Percentiles rank a stretch among this genome's conserved stretches.
Conservation (phyloP, 2,797 vertebrate genomes). For the Enteromius radiatus region DNA sequence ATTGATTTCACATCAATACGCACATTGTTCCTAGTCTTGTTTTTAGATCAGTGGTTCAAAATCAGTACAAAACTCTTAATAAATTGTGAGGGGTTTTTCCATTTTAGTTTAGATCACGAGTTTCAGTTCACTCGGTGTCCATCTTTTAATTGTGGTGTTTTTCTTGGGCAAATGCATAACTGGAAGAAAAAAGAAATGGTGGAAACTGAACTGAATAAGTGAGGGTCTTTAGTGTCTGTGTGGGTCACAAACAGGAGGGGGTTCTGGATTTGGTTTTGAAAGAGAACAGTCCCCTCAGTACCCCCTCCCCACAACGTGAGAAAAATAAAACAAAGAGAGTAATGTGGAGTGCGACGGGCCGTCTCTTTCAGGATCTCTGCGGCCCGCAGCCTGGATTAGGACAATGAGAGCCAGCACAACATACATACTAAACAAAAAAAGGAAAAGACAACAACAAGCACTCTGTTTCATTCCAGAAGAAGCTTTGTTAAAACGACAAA, state of each 20-base stretch:
- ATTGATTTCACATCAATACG: not conserved
- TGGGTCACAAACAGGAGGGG: constrained; percentile 11
- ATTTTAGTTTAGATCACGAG: constrained; percentile 10
- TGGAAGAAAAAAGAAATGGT: not conserved
- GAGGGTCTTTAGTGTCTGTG: constrained; percentile 3
- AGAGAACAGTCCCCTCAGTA: constrained; percentile 38
- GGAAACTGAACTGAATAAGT: constrained; percentile 16
- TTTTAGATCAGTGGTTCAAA: constrained; percentile 9
- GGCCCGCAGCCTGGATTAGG: constrained; percentile 32
- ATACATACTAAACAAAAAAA: constrained; percentile 34
- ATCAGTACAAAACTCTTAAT: not conserved
- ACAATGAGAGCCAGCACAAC: constrained; percentile 51
- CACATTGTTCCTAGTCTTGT: not conserved
- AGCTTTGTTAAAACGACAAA: constrained; percentile 32
- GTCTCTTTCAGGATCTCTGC: constrained; percentile 50
- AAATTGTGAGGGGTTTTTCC: not conserved
- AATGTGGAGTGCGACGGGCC: constrained; percentile 39
- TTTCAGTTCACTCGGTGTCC: constrained; percentile 3
- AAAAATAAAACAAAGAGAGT: constrained; percentile 55
- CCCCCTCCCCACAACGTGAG: constrained; percentile 49
- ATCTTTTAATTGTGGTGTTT: constrained; percentile 1
- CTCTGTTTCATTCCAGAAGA: constrained; percentile 50
- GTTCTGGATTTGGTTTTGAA: constrained; percentile 38
- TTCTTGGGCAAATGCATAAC: not conserved
- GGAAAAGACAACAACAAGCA: constrained; percentile 43